Evolutionary conservation across 35 echinoderm and acorn worm genomes (phyloP).

Genomic region (Apostichopus parvimensis): DNA sequence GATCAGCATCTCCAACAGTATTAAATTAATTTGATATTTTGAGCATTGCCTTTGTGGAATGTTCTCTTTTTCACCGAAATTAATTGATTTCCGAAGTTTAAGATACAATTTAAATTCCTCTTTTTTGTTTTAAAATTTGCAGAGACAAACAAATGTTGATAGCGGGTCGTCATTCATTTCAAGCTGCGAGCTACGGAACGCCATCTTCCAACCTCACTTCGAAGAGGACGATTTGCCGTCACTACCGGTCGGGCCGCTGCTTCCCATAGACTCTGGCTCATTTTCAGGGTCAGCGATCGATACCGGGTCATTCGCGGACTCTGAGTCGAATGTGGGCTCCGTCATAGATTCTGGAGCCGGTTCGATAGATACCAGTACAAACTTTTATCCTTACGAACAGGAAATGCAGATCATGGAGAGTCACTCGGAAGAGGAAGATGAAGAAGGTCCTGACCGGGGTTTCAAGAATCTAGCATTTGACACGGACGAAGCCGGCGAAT

Average conservation of each 20-base stretch:
- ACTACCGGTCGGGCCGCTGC: not conserved
- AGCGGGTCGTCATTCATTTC: conserved; percentile 21
- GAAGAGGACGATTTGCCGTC: conserved; percentile 38
- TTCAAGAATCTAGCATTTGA: not conserved
- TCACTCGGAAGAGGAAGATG: not conserved
- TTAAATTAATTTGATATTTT: too few relatives aligned
- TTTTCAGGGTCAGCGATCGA: not conserved
- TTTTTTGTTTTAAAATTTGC: not conserved
- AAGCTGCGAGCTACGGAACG: not conserved
- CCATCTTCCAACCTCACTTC: conserved; percentile 1
- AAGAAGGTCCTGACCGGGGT: not conserved
- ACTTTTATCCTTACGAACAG: not conserved
- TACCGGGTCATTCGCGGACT: not conserved
- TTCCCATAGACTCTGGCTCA: not conserved
- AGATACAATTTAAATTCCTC: too few relatives aligned
- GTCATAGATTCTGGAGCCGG: not conserved
- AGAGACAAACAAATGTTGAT: not conserved
- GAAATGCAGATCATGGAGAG: not conserved
- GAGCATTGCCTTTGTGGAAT: too few relatives aligned
- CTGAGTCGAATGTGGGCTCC: not conserved
- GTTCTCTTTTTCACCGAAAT: too few relatives aligned
- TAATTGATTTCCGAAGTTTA: too few relatives aligned
- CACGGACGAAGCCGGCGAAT: not conserved
- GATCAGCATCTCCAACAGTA: too few relatives aligned
- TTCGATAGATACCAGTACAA: conserved; percentile 4